Evolutionary conservation across 2,797 vertebrate species (phyloP), one percentile per base, ranked within the genome.

Genomic region (Melopsittacus undulatus): DNA sequence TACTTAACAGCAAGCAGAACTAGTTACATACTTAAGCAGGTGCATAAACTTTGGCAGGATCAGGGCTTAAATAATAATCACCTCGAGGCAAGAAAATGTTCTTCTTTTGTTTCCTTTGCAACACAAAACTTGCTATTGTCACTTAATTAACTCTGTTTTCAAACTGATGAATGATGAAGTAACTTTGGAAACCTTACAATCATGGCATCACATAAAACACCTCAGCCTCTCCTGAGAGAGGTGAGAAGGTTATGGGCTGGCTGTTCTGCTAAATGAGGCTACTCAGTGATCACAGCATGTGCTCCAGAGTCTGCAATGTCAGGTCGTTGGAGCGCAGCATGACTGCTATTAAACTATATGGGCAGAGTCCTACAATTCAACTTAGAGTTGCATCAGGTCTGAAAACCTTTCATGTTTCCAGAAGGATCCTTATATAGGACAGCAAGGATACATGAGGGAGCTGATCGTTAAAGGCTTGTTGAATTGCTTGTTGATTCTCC

Each of bases 61-160:
- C 32, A 17, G 83, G 64, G 42, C 67, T 89, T 77, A 87, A 95
- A 64, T 84, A 90, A 84, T 72, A 77, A 94, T 56, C 68, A 63
- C 94, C 91, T 62, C 2, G 1, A 90, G 94, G 93, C 90, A 83
- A 92, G 61, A 94, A 83, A 90, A 86, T 67, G 52, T 91, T 95
- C 51, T 87, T 67, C 88, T 92, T 94, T 93, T 93, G 88, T 93
- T 96, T 94, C 42, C 68, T 90, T 95, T 87, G 34, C 48, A 87
- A 68, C 64, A 61, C 69, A 83, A 74, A 94, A 77, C 72, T 90
- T 87, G 83, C 80, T 80, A 24, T 84, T 93, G 86, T 94, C 72
- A 48, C 62, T 87, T 92, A 96, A 94, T 95, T 95, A 93, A 84
- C 77, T 94, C 1, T 0, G 11, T 87, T 95, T 96, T 92, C 91